A percentile compares a stretch with the other conserved stretches of the same genome.
Evolutionary conservation across 2,888 invertebrate species (phyloP).

Genomic region (Pterostichus niger): DNA sequence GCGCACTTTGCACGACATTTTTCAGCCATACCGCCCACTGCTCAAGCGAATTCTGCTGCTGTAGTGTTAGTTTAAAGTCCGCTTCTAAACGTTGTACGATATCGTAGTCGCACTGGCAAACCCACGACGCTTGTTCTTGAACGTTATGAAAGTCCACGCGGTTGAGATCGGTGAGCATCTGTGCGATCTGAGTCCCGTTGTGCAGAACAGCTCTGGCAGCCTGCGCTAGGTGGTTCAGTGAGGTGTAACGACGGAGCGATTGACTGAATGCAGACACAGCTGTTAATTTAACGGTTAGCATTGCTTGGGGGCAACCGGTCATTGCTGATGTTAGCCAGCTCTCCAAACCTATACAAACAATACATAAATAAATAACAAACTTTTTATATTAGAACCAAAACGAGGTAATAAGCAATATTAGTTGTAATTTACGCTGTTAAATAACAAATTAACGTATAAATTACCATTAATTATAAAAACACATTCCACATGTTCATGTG

Average conservation of each 20-base stretch:
- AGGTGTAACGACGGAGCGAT: constrained; percentile 96
- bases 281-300: constrained; percentile 89
- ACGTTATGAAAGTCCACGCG: constrained; percentile 99
- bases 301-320: constrained; percentile 90
- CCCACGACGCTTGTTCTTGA: constrained; percentile 96
- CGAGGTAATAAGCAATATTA: too few species aligned
- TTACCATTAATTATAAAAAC: too few species aligned
- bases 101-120: constrained; percentile 95
- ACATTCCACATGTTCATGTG: too few species aligned
- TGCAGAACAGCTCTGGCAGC: constrained; percentile 97
- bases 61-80: constrained; percentile 94
- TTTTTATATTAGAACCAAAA: too few species aligned
- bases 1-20: constrained; percentile 92
- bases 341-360: constrained; percentile 83
- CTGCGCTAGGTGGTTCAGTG: constrained; percentile 95
- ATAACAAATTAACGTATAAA: too few species aligned
- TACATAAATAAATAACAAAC: not conserved
- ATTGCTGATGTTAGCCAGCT: constrained; percentile 91
- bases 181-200: constrained; percentile 95
- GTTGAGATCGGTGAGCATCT: constrained; percentile 98
- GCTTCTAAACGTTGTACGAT: constrained; percentile 91
- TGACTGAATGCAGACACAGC: constrained; percentile 96
- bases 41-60: constrained; percentile 95
- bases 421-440: too few species aligned
- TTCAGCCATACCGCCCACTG: constrained; percentile 99